Conservation (phyloP, 2,888 invertebrate genomes). For the Temnothorax rugatulus region DNA sequence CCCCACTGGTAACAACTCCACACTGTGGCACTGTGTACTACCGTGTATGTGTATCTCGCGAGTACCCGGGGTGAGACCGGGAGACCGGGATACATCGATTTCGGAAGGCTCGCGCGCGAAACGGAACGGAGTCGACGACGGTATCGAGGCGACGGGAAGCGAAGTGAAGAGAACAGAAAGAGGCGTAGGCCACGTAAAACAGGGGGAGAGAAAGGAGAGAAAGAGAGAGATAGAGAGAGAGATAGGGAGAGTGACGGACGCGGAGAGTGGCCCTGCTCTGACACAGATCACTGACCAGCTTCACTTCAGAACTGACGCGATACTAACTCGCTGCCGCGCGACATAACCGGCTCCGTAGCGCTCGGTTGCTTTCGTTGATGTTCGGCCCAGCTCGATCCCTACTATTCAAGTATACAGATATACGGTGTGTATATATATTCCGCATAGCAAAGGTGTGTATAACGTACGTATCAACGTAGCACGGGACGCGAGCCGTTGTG, state of each 20-base stretch:
- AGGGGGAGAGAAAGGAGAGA: conserved; percentile 38
- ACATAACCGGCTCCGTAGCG: conserved; percentile 77
- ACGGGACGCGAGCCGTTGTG: neutral
- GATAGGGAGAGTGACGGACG: conserved; percentile 56
- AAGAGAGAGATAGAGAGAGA: conserved; percentile 52
- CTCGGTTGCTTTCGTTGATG: conserved; percentile 71
- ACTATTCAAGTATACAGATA: conserved; percentile 34
- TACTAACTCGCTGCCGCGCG: conserved; percentile 79
- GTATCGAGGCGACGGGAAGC: conserved; percentile 20
- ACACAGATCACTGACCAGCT: conserved; percentile 83
- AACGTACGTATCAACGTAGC: neutral
- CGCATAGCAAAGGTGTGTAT: neutral
- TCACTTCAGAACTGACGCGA: conserved; percentile 82
- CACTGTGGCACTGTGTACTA: conserved; percentile 73
- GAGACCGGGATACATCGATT: conserved; percentile 37
- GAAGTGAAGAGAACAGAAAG: conserved; percentile 33
- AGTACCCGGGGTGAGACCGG: conserved; percentile 35
- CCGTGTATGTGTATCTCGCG: conserved; percentile 54
- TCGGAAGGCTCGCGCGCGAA: neutral
- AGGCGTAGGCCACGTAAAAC: conserved; percentile 35
- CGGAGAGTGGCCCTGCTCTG: conserved; percentile 78
- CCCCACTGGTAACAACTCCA: conserved; percentile 75
- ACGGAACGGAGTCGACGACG: conserved; percentile 7
- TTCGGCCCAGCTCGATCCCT: conserved; percentile 69
- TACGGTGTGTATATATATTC: neutral